Conservation (phyloP, 1,140 invertebrate species). For the Orius insidiosus region DNA sequence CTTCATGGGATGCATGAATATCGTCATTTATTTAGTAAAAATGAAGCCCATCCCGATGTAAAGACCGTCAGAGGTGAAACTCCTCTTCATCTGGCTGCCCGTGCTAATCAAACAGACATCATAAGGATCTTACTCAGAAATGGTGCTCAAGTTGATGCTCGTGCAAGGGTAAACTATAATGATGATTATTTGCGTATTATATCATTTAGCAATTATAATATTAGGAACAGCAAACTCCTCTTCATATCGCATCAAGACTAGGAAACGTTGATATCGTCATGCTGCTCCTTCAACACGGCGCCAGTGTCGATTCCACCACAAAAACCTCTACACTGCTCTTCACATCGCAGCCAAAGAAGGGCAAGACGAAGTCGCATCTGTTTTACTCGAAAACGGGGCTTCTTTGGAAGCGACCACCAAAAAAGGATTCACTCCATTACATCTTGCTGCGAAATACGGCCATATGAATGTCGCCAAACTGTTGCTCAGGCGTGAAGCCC, state of each 20-base stretch:
- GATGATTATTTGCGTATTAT: too few species aligned
- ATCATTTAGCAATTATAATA: conserved; percentile 20
- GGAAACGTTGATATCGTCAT: conserved; percentile 94
- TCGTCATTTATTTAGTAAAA: conserved; percentile 91
- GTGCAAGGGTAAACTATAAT: conserved; percentile 52
- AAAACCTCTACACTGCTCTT: conserved; percentile 93
- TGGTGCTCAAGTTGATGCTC: conserved; percentile 89
- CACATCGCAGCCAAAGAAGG: conserved; percentile 98
- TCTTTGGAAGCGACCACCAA: conserved; percentile 83
- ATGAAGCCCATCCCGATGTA: conserved; percentile 88
- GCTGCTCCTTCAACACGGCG: conserved; percentile 80
- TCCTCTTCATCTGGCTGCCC: conserved; percentile 85
- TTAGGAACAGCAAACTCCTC: conserved; percentile 80
- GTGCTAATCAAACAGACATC: conserved; percentile 96
- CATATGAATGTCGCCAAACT: conserved; percentile 89
- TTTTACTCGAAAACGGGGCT: conserved; percentile 90
- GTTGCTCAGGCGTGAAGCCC: conserved; percentile 81
- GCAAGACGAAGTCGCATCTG: conserved; percentile 87
- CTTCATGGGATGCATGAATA: conserved; percentile 99
- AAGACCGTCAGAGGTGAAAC: conserved; percentile 96
- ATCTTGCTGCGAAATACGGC: conserved; percentile 98
- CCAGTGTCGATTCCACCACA: conserved; percentile 75
- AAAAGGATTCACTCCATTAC: conserved; percentile 97
- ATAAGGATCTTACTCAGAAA: conserved; percentile 91
- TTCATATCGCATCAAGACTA: conserved; percentile 85